Evolutionary conservation across 2,113 vertebrate species (phyloP).

Genomic region (Apaloderma vittatum): DNA sequence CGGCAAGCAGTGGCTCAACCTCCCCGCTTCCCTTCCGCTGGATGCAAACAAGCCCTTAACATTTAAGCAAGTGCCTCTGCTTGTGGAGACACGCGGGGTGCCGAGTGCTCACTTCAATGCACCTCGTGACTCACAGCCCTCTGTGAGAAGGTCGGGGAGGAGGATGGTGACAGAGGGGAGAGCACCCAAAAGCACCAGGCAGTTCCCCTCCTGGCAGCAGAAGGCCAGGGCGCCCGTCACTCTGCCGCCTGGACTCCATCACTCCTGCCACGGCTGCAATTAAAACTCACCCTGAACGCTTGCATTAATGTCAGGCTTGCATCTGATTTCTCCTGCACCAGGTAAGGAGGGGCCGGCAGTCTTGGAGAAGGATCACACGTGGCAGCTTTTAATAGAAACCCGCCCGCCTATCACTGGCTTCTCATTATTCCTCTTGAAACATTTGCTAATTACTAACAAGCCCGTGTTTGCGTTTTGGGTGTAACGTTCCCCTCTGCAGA

Average conservation of each 20-base stretch:
- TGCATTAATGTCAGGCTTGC: constrained; percentile 50
- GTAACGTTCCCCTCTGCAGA: constrained; percentile 21
- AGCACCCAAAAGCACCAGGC: neutral
- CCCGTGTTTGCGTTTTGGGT: constrained; percentile 17
- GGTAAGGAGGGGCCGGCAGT: constrained; percentile 62
- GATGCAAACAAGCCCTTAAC: constrained; percentile 55
- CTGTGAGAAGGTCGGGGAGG: neutral
- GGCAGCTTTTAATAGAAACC: constrained; percentile 75
- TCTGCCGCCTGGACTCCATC: rapidly evolving
- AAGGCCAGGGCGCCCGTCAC: neutral
- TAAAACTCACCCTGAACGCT: neutral
- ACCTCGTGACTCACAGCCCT: neutral
- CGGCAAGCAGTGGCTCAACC: neutral
- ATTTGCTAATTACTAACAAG: constrained; percentile 64
- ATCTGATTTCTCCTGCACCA: constrained; percentile 33
- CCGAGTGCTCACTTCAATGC: neutral
- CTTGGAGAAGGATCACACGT: constrained; percentile 66
- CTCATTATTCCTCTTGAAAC: constrained; percentile 65
- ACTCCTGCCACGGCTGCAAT: neutral
- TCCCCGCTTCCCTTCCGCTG: neutral
- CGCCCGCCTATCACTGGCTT: constrained; percentile 59
- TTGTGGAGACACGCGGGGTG: neutral
- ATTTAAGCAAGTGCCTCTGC: constrained; percentile 34
- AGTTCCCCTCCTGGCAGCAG: rapidly evolving
- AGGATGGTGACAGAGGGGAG: rapidly evolving